phyloP scores from a whole-genome alignment of 2,888 invertebrate species.

The Machimus atricapillus region DNA sequence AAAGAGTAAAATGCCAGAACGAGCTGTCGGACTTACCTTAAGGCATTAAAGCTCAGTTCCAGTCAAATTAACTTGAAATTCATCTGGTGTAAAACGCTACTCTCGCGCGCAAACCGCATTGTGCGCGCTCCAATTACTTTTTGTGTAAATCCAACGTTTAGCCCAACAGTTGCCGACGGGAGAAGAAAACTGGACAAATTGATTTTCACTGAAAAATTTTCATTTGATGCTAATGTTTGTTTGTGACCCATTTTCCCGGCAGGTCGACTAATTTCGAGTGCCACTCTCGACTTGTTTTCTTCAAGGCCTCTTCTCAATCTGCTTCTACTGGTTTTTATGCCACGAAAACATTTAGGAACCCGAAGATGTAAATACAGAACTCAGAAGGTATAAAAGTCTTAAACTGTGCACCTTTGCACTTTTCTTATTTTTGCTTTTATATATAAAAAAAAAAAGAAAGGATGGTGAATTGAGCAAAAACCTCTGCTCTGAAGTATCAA shows the following conservation, averaged over 20 bases:
- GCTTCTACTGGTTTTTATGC: neutral
- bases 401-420: neutral
- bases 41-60: constrained; percentile 1
- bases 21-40: neutral
- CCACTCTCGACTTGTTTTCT: neutral
- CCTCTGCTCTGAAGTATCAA: neutral
- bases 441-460: neutral
- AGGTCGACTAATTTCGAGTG: neutral
- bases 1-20: neutral
- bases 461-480: neutral
- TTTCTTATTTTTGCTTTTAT: neutral
- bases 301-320: neutral
- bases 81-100: neutral
- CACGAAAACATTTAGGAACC: neutral
- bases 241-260: neutral
- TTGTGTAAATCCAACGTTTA: constrained; percentile 34
- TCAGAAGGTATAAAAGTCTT: neutral
- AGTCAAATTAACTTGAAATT: constrained; percentile 15
- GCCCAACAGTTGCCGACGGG: neutral
- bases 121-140: constrained; percentile 33
- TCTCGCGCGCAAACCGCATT: constrained; percentile 12
- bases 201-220: constrained; percentile 27
- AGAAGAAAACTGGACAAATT: constrained; percentile 27
- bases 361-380: neutral
- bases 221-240: constrained; percentile 17